Base-by-base conservation (phyloP, 2,888 invertebrate genomes). In the Stenchaetothrips biformis region DNA sequence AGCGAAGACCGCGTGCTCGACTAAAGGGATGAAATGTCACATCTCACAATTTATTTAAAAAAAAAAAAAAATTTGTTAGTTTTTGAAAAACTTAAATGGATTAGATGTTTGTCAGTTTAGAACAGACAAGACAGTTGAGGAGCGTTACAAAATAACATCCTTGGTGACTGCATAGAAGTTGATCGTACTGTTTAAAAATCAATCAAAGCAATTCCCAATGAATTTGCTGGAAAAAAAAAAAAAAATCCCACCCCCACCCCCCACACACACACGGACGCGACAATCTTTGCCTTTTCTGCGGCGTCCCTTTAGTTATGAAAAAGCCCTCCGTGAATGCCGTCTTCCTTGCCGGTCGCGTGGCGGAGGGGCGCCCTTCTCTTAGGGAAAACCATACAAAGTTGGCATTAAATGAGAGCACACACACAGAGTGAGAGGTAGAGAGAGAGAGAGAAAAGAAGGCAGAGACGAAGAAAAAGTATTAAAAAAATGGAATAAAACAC, bases 371-470 rank as follows among this genome's bases (percentile, higher is more conserved):
- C 59, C 59, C 37, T 37, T 59, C 59, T 37, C 37, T 37, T 37
- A 37, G 37, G 37, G 37, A 37, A 59, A 18, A 59, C 13, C 59
- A 13, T 59, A 59, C 59, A 59, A 59, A 59, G 59, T 59, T 59
- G 59, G 59, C 59, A 59, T 59, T 59, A 59, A 59, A 59, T 59
- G 59, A 16, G 59, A 59, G 59, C 18, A 59, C 59, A 59, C 59
- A 18, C 59, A 18, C 37, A 13, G 6, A 13, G 59, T 4, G 16
- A 37, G 37, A 37, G 37, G 37, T 0, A 9, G 37, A 67, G 6
- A 67, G 9, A 21, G 18, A 62, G 16, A 62, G 37, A 37, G 37
- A 62, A n/a, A 62, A 9, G n/a, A 67, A 21, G n/a, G 21, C 4
- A 67, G 21, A 13, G 59, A 59, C 16, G 25, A 67, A 21, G 6